Evolutionary conservation across 2,113 vertebrate species (phyloP), one percentile per base, ranked within the genome.

Genomic region (Xiphorhynchus elegans): DNA sequence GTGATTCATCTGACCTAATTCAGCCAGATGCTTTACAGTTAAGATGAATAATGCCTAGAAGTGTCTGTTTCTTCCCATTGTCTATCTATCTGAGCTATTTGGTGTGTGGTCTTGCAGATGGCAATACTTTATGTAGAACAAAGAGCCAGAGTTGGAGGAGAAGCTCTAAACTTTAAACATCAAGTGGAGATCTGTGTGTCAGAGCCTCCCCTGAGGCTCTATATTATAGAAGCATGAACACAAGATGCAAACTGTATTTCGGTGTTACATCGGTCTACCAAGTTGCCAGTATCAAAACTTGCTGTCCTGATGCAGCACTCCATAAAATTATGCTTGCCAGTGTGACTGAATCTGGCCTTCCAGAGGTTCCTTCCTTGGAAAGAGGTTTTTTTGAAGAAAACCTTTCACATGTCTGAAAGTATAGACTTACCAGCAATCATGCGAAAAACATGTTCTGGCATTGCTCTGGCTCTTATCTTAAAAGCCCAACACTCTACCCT

Each of bases 1-100:
- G 63, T 95, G 94, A 95, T 84, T 93, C 83, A 87, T 81, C 75
- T 86, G 68, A 95, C 93, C 80, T 87, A 81, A 78, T 90, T 93
- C 91, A 95, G 52, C 40, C 24, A 1, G 10, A 83, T 96, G 50
- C 80, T 67, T 93, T 84, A 47, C 35, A 47, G 73, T 56, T 89
- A 44, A 64, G 42, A 89, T 75, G 35, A 95, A 92, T 84, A 92
- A 90, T 35, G 26, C 47, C 60, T 78, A 31, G 23, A 96, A 84
- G 16, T 59, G 62, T 67, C 68, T 78, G 7, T 42, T 80, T 86
- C 64, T 88, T 55, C 69, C 28, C 10, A 13, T 82, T 84, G 87
- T n/a, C 55, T 77, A 9, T 50, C 84, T 68, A 3, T 52, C 40
- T 42, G 40, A 84, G 24, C 13, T 67, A 17, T 60, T 70, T 40